Conservation (phyloP, 2,888 invertebrate species). For the Heliconius aoede region DNA sequence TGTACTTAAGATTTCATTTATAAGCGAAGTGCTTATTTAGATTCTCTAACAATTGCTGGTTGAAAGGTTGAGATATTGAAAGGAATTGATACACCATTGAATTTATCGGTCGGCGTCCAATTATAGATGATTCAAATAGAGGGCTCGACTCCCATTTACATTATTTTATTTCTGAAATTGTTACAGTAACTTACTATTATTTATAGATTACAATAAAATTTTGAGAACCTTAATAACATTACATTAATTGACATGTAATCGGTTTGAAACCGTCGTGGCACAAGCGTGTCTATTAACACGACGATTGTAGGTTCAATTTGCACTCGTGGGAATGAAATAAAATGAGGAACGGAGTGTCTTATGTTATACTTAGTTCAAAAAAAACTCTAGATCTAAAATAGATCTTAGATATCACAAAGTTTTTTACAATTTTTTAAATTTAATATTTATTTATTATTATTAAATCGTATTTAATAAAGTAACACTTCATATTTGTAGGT, state of each 20-base stretch:
- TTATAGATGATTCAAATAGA: constrained; percentile 12
- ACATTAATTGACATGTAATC: neutral
- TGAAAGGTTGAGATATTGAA: constrained; percentile 27
- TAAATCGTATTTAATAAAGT: constrained; percentile 30
- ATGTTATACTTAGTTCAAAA: too few relatives aligned
- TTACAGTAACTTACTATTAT: neutral
- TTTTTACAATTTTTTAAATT: too few relatives aligned
- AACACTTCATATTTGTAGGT: constrained; percentile 18
- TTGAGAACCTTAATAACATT: neutral
- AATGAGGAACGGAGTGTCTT: too few relatives aligned
- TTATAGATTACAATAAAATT: neutral
- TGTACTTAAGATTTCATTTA: constrained; percentile 7
- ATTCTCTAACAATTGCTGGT: constrained; percentile 19
- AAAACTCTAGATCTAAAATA: too few relatives aligned
- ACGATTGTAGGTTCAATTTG: too few relatives aligned
- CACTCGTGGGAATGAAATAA: too few relatives aligned
- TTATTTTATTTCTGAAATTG: constrained; percentile 5
- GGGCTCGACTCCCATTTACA: constrained; percentile 3
- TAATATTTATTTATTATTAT: too few relatives aligned
- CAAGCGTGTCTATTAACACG: too few relatives aligned
- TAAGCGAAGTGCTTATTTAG: neutral
- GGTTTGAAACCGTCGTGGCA: too few relatives aligned
- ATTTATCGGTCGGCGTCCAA: constrained; percentile 13
- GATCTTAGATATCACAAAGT: too few relatives aligned
- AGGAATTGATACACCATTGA: constrained; percentile 18